Evolutionary conservation across 2,797 vertebrate species (phyloP), one percentile per base, ranked within the genome.

Genomic region (Betta splendens): DNA sequence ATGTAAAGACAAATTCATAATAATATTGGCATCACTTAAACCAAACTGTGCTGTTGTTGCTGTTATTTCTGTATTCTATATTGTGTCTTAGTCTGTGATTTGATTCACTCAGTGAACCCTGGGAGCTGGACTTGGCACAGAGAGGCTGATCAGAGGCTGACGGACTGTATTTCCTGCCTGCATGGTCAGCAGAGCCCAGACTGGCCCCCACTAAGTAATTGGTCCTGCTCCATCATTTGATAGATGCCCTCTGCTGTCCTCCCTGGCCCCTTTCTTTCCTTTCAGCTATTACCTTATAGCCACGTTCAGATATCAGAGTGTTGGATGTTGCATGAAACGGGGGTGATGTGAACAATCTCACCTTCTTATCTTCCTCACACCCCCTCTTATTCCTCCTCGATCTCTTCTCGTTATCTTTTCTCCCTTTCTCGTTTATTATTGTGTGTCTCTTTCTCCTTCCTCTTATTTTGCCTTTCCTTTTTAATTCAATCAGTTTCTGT

Each of bases 131-230:
- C 58, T 54, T 22, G 52, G 26, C 7, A 0, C 60, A 21, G 44
- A 16, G 47, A 2, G 59, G 9, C 36, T n/a, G 57, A n/a, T 4
- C 29, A 7, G 29, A n/a, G 69, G 75, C 47, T 61, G 76, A 61
- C 45, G 23, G 68, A 22, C 55, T 64, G 69, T 15, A 8, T 58
- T 69, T 72, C 36, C 58, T 3, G 51, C n/a, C 55, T 73, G 83
- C 80, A 70, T 22, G 38, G 47, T 83, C 80, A 85, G 83, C 80
- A 77, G 63, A n/a, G 28, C 5, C 56, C 28, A 16, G 1, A 15
- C 35, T 8, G 17, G 9, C 9, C 12, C 37, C 16, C 52, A 15
- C 31, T 84, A 80, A 83, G 81, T 85, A 79, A 84, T 84, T 84
- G 70, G 60, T 18, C 37, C 37, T 45, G 59, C 47, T 77, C 58